Percentiles rank a stretch among this genome's conserved stretches.
Evolutionary conservation across 2,888 invertebrate genomes (phyloP).

Genomic region (Portevinia maculata): DNA sequence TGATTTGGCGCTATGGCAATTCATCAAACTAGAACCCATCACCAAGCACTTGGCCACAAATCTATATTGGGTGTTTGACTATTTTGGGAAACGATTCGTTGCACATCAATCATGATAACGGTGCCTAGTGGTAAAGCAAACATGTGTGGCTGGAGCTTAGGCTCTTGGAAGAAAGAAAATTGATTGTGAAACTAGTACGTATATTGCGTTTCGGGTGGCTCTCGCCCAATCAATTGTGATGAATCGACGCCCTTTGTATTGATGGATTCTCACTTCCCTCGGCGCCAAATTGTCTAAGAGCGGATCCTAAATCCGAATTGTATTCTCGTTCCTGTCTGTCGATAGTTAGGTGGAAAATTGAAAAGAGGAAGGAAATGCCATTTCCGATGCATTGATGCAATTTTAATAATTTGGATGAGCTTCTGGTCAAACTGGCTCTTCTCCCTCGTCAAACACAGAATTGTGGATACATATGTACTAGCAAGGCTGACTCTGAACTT

Average conservation of each 20-base stretch:
- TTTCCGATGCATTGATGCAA: conserved; percentile 36
- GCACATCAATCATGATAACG: conserved; percentile 41
- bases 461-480: neutral
- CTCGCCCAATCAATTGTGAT: too few species aligned
- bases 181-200: too few species aligned
- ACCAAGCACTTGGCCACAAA: conserved; percentile 24
- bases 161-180: too few species aligned
- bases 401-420: conserved; percentile 13
- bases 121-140: neutral
- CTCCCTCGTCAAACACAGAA: neutral
- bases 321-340: neutral
- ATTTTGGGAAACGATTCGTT: neutral
- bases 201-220: too few species aligned
- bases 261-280: neutral
- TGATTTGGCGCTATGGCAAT: conserved; percentile 64
- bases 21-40: conserved; percentile 51
- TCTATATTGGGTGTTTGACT: neutral
- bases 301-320: conserved; percentile 42
- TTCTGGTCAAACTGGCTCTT: neutral
- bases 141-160: too few species aligned
- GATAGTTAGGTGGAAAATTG: neutral
- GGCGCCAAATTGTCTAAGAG: conserved; percentile 62
- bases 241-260: neutral
- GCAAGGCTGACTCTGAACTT: conserved; percentile 4
- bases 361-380: conserved; percentile 54